A percentile compares a stretch with the other conserved stretches of the same genome.
These are phyloP conservation scores for Diploscapter pachys DNA, from an alignment of 1,140 invertebrate genomes.

Conservation along the genomic window DNA sequence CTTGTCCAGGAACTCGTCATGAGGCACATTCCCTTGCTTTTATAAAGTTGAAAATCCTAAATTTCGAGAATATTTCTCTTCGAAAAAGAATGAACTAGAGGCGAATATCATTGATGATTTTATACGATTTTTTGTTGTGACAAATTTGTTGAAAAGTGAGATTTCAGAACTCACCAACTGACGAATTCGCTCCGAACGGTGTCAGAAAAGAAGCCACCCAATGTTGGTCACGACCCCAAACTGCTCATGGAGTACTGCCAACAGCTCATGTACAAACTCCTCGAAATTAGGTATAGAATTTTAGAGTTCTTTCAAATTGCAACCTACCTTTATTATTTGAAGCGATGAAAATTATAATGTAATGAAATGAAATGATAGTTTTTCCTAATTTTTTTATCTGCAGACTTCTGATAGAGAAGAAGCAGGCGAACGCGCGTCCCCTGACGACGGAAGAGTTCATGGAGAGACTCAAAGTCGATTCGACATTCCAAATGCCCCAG, in stretches of 20 bases:
- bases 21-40: background rate
- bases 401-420: slow-evolving; percentile 2
- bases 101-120: too few species aligned
- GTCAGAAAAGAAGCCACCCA: background rate
- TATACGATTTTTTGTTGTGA: too few species aligned
- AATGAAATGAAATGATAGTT: background rate
- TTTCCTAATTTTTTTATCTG: background rate
- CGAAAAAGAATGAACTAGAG: too few species aligned
- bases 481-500: background rate
- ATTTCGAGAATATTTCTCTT: too few species aligned
- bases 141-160: background rate
- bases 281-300: slow-evolving; percentile 1
- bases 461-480: background rate
- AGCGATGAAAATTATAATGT: too few species aligned
- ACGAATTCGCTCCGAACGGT: background rate
- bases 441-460: background rate
- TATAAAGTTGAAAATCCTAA: background rate
- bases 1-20: slow-evolving; percentile 12
- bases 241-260: slow-evolving; percentile 2
- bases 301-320: background rate
- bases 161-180: slow-evolving; percentile 1
- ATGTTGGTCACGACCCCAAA: background rate
- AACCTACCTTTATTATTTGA: too few species aligned
- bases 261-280: background rate
- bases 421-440: background rate